Percentiles rank a stretch among this genome's conserved stretches.
phyloP scores from a whole-genome alignment of 2,113 vertebrate species.

The Tiliqua scincoides region DNA sequence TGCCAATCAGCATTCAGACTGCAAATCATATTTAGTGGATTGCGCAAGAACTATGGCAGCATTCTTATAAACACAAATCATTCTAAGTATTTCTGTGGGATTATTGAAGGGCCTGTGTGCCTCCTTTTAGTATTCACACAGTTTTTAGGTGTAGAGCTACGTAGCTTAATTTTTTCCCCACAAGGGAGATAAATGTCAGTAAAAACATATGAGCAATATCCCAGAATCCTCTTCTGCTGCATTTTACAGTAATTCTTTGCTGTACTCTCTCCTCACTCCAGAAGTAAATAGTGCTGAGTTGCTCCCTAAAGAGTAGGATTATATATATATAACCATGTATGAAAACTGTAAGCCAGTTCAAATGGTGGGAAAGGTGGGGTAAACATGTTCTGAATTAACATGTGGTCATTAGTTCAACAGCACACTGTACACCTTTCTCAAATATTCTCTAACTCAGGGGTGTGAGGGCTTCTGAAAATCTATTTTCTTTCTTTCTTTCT shows the following conservation, averaged over 20 bases:
- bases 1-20: background rate
- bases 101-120: background rate
- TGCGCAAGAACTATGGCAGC: background rate
- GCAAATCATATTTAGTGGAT: conserved; percentile 30
- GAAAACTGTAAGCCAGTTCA: background rate
- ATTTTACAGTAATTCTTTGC: background rate
- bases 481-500: too few species aligned
- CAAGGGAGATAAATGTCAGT: background rate
- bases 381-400: background rate
- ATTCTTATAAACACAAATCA: background rate
- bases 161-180: background rate
- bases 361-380: background rate
- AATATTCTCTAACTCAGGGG: too few species aligned
- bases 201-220: background rate
- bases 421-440: too few species aligned
- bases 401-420: too few species aligned
- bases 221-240: background rate
- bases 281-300: background rate
- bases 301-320: background rate
- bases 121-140: background rate
- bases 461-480: too few species aligned
- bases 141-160: background rate
- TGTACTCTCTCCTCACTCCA: background rate
- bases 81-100: background rate
- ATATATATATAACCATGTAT: background rate